Evolutionary conservation across 2,113 vertebrate genomes (phyloP).

Genomic region (Carlito syrichta): DNA sequence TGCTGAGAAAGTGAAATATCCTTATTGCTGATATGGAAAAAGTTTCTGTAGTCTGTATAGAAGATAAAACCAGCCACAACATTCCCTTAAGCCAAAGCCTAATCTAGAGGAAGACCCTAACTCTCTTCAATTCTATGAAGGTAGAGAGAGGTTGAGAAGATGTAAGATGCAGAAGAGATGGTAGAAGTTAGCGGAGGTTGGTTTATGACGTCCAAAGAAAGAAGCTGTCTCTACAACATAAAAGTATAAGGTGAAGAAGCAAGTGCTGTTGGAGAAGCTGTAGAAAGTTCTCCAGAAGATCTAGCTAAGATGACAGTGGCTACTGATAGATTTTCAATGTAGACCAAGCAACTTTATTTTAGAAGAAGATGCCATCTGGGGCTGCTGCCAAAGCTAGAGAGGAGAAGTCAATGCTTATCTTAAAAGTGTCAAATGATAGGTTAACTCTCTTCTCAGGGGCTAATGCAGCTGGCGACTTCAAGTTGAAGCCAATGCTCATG

Average conservation of each 20-base stretch:
- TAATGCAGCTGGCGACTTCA: background rate
- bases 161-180: background rate
- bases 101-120: background rate
- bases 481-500: background rate
- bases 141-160: background rate
- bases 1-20: background rate
- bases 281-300: background rate
- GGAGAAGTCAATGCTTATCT: background rate
- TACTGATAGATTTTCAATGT: background rate
- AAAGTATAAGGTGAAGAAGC: background rate
- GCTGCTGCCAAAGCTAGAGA: background rate
- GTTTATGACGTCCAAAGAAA: background rate
- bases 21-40: background rate
- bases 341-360: background rate
- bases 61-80: background rate
- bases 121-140: background rate
- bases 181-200: background rate
- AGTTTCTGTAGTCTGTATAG: background rate
- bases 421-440: background rate
- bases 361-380: background rate
- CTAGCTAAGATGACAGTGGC: background rate
- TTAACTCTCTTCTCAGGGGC: background rate
- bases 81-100: background rate
- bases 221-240: background rate
- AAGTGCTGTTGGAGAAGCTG: background rate